Evolutionary conservation across 1,140 invertebrate species (phyloP).

Genomic region (Pseudomyrmex dendroicus): DNA sequence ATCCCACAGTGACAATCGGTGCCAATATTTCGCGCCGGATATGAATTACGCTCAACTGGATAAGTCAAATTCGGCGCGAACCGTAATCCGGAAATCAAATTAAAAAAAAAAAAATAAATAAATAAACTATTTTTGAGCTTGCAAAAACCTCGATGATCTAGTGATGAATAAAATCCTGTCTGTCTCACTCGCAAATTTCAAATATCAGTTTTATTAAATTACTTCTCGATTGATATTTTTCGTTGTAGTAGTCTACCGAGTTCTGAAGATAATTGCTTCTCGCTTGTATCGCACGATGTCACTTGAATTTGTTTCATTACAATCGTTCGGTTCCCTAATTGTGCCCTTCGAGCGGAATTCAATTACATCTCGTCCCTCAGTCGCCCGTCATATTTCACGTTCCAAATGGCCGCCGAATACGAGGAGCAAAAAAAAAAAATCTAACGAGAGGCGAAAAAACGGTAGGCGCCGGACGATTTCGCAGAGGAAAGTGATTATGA

Average conservation of each 20-base stretch:
- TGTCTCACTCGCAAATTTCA: not conserved
- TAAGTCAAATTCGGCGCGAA: not conserved
- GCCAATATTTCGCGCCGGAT: slow-evolving; percentile 9
- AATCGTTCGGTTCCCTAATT: slow-evolving; percentile 46
- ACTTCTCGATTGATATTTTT: not conserved
- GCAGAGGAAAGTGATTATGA: slow-evolving; percentile 82
- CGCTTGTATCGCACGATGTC: not conserved
- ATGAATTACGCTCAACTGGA: slow-evolving; percentile 13
- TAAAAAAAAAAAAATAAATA: not conserved
- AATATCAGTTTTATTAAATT: not conserved
- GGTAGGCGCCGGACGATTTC: slow-evolving; percentile 57
- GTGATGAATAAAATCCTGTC: not conserved
- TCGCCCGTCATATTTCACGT: slow-evolving; percentile 54
- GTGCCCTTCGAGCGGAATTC: slow-evolving; percentile 54
- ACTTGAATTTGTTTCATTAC: slow-evolving; percentile 50
- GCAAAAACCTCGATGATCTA: not conserved
- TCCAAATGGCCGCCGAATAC: slow-evolving; percentile 44
- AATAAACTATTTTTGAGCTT: not conserved
- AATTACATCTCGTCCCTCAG: slow-evolving; percentile 50
- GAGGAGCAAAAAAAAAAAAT: slow-evolving; percentile 23
- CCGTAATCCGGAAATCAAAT: not conserved
- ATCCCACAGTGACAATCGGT: slow-evolving; percentile 9
- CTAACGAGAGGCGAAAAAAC: slow-evolving; percentile 59
- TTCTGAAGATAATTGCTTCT: not conserved
- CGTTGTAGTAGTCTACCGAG: not conserved